Base-by-base conservation (phyloP, 1,140 invertebrate species). In the Notospermus geniculatus region DNA sequence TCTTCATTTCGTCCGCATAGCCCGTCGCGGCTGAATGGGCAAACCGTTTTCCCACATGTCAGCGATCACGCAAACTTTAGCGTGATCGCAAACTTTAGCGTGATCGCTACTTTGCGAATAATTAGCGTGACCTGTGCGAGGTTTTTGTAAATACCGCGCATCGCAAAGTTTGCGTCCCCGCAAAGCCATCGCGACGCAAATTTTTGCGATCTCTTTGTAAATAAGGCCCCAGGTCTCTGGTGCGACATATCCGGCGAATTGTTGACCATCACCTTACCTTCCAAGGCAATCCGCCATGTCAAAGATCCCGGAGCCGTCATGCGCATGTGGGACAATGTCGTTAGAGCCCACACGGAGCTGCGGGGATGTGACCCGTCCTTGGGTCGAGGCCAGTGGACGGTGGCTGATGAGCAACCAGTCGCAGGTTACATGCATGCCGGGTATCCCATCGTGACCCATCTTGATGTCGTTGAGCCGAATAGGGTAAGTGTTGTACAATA, bases 401-500 rank as follows among this genome's bases (percentile, higher is more conserved):
- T 71, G 17, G 39, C 61, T 23, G 70, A 71, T 43, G 59, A 57
- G 19, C 70, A 71, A 53, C 67, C 68, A 29, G 41, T 54, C 11
- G 43, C 41, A 22, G 69, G 68, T 13, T 66, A 70, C 43, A 71
- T 71, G 68, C 68, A 68, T 57, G 57, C 61, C 13, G 70, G 70
- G 5, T 71, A 68, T 59, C 70, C 70, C 9, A 70, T 71, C 28
- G 68, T 70, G 1, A 68, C 68, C 5, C 65, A 68, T 57, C 36
- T 70, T 13, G 68, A 70, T 41, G 61, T 69, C 13, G 57, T 63
- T 36, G 52, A 68, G 28, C 66, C 59, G 41, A 58, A 59, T 23
- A 54, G 43, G 23, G 52, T 60, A 25, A 36, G 60, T 36, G 15
- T 36, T 36, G 5, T 36, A 15, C 32, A 36, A 15, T 36, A 4